Conservation (phyloP, 1,140 invertebrate genomes). For the Zaprionus tsacasi region DNA sequence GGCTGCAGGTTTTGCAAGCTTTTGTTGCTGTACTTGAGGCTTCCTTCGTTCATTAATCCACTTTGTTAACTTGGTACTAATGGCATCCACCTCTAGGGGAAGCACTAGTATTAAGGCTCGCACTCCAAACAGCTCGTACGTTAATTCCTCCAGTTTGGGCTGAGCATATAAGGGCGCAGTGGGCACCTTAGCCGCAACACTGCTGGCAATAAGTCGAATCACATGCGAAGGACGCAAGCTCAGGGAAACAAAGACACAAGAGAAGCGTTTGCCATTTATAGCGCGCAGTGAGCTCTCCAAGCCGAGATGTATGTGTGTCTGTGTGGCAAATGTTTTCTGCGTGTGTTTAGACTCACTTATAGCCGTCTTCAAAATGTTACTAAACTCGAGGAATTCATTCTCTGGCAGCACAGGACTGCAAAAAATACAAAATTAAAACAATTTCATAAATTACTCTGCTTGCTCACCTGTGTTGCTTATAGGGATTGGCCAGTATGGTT, state of each 20-base stretch:
- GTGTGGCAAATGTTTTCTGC: constrained; percentile 44
- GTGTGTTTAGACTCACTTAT: neutral
- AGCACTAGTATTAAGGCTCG: constrained; percentile 48
- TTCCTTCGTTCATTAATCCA: constrained; percentile 45
- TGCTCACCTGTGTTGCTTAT: constrained; percentile 63
- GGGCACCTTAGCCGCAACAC: constrained; percentile 56
- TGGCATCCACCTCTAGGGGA: constrained; percentile 48
- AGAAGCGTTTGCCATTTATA: constrained; percentile 56
- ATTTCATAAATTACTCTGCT: neutral
- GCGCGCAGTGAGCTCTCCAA: constrained; percentile 64
- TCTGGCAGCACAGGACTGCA: constrained; percentile 56
- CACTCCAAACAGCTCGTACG: constrained; percentile 59
- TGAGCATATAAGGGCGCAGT: constrained; percentile 66
- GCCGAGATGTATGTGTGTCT: constrained; percentile 55
- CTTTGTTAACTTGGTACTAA: constrained; percentile 42
- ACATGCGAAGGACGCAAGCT: constrained; percentile 65
- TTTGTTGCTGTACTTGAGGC: neutral
- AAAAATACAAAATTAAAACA: constrained; percentile 6
- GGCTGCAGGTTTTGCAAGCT: neutral
- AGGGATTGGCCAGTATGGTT: constrained; percentile 63
- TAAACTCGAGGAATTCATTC: constrained; percentile 42
- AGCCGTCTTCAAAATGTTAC: constrained; percentile 34
- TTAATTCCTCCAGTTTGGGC: constrained; percentile 66
- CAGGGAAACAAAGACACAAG: constrained; percentile 61
- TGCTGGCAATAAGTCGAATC: constrained; percentile 60